A percentile compares a stretch with the other conserved stretches of the same genome.
Evolutionary conservation across 2,797 vertebrate species (phyloP).

Genomic region (Craterocephalus amniculus): DNA sequence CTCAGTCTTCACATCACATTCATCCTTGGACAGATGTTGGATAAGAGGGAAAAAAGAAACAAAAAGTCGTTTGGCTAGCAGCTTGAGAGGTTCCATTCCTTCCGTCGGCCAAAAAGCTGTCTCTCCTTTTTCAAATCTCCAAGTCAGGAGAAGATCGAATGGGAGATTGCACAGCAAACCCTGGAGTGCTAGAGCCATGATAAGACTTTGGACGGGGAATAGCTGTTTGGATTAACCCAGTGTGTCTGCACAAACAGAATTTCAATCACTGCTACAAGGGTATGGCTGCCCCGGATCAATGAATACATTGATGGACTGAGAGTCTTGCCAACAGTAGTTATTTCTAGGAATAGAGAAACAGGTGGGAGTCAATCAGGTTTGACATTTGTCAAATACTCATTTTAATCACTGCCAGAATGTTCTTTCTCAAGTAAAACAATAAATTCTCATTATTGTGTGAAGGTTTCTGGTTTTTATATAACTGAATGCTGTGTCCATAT

Average conservation of each 20-base stretch:
- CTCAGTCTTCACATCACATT: conserved; percentile 8
- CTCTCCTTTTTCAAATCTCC: conserved; percentile 43
- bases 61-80: conserved; percentile 22
- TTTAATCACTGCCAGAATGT: conserved; percentile 17
- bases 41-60: conserved; percentile 15
- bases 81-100: conserved; percentile 46
- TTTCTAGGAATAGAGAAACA: conserved; percentile 24
- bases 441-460: conserved; percentile 27
- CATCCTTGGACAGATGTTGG: conserved; percentile 33
- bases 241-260: conserved; percentile 45
- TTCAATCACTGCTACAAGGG: conserved; percentile 43
- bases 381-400: conserved; percentile 13
- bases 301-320: conserved; percentile 34
- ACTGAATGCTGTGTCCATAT: conserved; percentile 29
- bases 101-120: conserved; percentile 20
- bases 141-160: conserved; percentile 36
- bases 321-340: conserved; percentile 25
- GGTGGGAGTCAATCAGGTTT: conserved; percentile 10
- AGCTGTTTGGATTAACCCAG: conserved; percentile 29
- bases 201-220: conserved; percentile 32
- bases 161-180: conserved; percentile 40
- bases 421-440: conserved; percentile 8
- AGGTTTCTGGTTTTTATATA: conserved; percentile 5
- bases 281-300: conserved; percentile 39
- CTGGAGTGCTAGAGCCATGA: conserved; percentile 32